A percentile compares a stretch with the other conserved stretches of the same genome.
Evolutionary conservation across 2,113 vertebrate genomes (phyloP).

Genomic region (Aspiorhynchus laticeps): DNA sequence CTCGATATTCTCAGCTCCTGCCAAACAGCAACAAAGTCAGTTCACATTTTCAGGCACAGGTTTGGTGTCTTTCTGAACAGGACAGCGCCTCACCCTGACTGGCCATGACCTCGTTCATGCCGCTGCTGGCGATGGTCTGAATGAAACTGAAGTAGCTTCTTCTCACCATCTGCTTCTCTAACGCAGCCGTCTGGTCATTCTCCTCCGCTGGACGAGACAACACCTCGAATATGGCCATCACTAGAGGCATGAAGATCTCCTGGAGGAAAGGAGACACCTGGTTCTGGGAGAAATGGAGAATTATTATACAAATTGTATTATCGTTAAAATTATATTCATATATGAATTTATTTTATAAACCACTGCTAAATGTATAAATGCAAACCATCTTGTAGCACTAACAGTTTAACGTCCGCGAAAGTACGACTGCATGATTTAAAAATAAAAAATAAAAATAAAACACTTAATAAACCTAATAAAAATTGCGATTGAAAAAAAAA

Average conservation of each 20-base stretch:
- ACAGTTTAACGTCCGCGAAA: no score
- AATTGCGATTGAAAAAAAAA: no score
- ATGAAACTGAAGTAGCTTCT: slow-evolving; percentile 97
- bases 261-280: slow-evolving; percentile 98
- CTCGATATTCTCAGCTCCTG: slow-evolving; percentile 92
- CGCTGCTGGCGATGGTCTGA: slow-evolving; percentile 89
- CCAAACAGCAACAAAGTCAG: neutral
- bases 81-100: slow-evolving; percentile 83
- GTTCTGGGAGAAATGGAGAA: slow-evolving; percentile 67
- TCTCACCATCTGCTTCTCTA: slow-evolving; percentile 96
- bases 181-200: slow-evolving; percentile 93
- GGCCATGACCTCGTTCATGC: slow-evolving; percentile 95
- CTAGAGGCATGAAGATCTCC: slow-evolving; percentile 97
- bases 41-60: neutral
- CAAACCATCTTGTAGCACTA: neutral
- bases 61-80: neutral
- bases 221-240: slow-evolving; percentile 93
- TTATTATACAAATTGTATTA: neutral
- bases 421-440: no score
- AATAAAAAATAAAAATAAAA: no score
- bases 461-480: no score
- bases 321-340: neutral
- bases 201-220: slow-evolving; percentile 93
- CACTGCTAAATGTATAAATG: neutral
- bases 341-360: no score